These are phyloP conservation scores for Styela clava DNA, from an alignment of 23 tunicate genomes.

Conservation along the genomic window DNA sequence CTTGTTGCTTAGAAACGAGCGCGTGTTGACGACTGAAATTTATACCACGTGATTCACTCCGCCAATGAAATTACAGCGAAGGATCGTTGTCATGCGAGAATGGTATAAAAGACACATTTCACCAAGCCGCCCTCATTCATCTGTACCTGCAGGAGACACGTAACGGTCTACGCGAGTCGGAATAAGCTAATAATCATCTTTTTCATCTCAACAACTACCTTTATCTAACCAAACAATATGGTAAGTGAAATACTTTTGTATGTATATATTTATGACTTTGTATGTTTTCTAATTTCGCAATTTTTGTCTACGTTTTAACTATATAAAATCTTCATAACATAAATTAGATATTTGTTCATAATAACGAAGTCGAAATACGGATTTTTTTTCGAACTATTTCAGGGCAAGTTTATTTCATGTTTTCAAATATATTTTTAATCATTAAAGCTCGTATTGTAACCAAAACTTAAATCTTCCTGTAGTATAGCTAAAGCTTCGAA, in stretches of 20 bases:
- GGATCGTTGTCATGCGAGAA: not conserved
- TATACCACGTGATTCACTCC: not conserved
- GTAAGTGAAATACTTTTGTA: not conserved
- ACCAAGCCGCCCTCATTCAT: slow-evolving; percentile 13
- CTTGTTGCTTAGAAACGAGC: not conserved
- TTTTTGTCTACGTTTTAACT: too few relatives aligned
- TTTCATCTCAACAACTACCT: not conserved
- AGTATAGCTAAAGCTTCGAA: too few relatives aligned
- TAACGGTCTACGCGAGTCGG: slow-evolving; percentile 35
- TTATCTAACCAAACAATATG: slow-evolving; percentile 8
- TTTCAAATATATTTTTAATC: too few relatives aligned
- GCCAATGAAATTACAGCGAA: not conserved
- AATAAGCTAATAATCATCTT: slow-evolving; percentile 11
- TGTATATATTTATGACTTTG: too few relatives aligned
- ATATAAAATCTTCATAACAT: too few relatives aligned
- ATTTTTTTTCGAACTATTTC: too few relatives aligned
- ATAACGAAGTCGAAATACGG: too few relatives aligned
- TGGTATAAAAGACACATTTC: not conserved
- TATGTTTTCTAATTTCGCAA: too few relatives aligned
- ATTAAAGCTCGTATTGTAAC: too few relatives aligned
- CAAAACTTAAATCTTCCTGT: too few relatives aligned
- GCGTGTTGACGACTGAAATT: not conserved
- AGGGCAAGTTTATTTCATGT: too few relatives aligned
- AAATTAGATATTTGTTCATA: too few relatives aligned
- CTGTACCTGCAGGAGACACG: slow-evolving; percentile 42